phyloP scores from a whole-genome alignment of 2,113 vertebrate genomes.

The Peromyscus californicus region DNA sequence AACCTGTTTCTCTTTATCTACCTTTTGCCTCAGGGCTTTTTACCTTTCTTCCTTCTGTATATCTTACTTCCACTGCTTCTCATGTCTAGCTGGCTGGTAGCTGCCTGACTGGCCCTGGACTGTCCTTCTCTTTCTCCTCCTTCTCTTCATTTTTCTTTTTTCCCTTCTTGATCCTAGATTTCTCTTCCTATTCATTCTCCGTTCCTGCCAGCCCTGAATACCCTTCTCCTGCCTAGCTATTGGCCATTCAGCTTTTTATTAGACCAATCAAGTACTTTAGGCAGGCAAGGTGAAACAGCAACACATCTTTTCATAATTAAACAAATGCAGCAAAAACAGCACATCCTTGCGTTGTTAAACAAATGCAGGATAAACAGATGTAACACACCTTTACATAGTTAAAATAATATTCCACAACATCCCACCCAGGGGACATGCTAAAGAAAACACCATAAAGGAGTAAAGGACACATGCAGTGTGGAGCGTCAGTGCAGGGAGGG shows the following conservation, averaged over 20 bases:
- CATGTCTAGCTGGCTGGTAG: neutral
- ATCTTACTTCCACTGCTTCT: neutral
- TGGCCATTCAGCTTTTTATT: neutral
- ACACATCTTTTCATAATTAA: neutral
- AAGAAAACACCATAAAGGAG: neutral
- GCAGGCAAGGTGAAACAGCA: neutral
- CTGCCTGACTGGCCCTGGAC: neutral
- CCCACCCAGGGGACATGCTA: neutral
- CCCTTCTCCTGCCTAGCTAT: neutral
- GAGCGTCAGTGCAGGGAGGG: neutral
- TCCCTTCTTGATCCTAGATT: neutral
- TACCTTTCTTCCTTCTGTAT: neutral
- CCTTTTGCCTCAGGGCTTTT: neutral
- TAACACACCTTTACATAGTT: neutral
- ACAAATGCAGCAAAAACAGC: neutral
- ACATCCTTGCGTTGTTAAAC: too few species aligned
- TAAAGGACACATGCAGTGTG: neutral
- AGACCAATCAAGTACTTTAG: neutral
- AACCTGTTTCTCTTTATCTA: neutral
- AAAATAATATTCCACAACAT: neutral
- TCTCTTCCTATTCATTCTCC: neutral
- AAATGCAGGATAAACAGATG: too few species aligned
- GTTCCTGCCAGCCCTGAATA: neutral
- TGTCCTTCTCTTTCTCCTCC: neutral
- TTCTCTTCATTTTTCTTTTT: neutral